phyloP scores from a whole-genome alignment of 1,140 invertebrate genomes.

The Diploscapter pachys region DNA sequence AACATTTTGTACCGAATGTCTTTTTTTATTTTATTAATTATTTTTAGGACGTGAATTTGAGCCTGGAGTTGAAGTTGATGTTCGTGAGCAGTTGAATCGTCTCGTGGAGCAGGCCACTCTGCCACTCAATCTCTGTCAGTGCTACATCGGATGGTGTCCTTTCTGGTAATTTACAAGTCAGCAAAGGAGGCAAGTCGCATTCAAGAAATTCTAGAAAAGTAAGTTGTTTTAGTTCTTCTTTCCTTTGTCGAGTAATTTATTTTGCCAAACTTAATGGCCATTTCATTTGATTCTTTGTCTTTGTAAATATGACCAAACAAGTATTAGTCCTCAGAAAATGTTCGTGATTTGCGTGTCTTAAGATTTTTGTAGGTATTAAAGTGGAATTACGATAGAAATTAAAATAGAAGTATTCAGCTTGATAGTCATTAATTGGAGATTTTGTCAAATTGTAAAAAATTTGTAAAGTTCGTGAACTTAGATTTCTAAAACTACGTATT shows the following conservation, averaged over 20 bases:
- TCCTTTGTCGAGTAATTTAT: not conserved
- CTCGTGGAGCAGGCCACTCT: slow-evolving; percentile 94
- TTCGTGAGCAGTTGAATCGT: slow-evolving; percentile 74
- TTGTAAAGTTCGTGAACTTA: too few relatives aligned
- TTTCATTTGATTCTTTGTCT: too few relatives aligned
- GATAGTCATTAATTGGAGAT: too few relatives aligned
- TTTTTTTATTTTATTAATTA: not conserved
- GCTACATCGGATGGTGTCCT: slow-evolving; percentile 90
- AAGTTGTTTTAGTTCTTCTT: not conserved
- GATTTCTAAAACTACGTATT: too few relatives aligned
- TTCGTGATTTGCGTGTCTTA: too few relatives aligned
- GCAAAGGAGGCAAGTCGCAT: not conserved
- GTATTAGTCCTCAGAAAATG: too few relatives aligned
- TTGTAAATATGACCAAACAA: too few relatives aligned
- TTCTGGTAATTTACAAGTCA: slow-evolving; percentile 51
- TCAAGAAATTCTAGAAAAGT: not conserved
- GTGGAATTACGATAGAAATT: too few relatives aligned
- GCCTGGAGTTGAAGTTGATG: not conserved
- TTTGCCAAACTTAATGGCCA: too few relatives aligned
- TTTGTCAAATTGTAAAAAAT: too few relatives aligned
- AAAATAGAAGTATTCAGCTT: too few relatives aligned
- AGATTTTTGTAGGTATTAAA: too few relatives aligned
- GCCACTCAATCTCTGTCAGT: slow-evolving; percentile 97
- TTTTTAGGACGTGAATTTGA: slow-evolving; percentile 76
- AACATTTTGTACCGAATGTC: not conserved